Percentiles rank a stretch among this genome's conserved stretches.
Conservation (phyloP, 2,888 invertebrate genomes). For the Trissoscelio sp. region DNA sequence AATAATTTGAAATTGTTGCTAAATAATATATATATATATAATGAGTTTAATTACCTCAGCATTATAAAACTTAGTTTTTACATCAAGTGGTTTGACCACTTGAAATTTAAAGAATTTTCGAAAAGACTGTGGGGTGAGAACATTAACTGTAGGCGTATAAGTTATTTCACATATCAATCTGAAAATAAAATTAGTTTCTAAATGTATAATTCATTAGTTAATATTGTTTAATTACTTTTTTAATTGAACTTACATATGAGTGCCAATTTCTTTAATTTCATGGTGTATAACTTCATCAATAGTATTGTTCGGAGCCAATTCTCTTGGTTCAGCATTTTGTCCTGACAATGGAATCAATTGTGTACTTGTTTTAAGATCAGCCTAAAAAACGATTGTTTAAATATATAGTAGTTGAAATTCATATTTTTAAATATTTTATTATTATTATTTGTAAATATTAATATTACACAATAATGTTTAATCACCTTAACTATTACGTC, state of each 20-base stretch:
- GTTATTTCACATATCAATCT: constrained; percentile 98
- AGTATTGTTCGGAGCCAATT: constrained; percentile 90
- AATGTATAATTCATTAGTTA: too few species aligned
- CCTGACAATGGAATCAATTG: constrained; percentile 93
- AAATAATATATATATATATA: too few species aligned
- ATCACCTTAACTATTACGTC: constrained; percentile 92
- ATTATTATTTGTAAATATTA: constrained; percentile 11
- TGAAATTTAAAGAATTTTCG: constrained; percentile 99
- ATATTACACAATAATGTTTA: constrained; percentile 35
- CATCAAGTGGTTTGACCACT: constrained; percentile 98
- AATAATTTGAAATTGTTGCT: too few species aligned
- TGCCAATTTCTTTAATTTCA: constrained; percentile 99
- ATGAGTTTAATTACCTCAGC: constrained; percentile 92
- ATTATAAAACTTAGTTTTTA: constrained; percentile 99
- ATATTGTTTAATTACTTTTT: too few species aligned
- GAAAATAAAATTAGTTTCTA: constrained; percentile 75
- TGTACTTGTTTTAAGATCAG: constrained; percentile 96
- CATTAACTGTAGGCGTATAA: constrained; percentile 89
- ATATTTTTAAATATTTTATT: too few species aligned
- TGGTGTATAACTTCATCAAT: constrained; percentile 98
- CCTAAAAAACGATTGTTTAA: constrained; percentile 84
- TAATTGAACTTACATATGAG: constrained; percentile 91
- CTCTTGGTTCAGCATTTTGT: constrained; percentile 85
- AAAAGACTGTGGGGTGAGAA: constrained; percentile 90
- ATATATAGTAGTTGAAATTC: too few species aligned